Conservation (phyloP, 2,113 vertebrate genomes). For the Ictalurus punctatus region DNA sequence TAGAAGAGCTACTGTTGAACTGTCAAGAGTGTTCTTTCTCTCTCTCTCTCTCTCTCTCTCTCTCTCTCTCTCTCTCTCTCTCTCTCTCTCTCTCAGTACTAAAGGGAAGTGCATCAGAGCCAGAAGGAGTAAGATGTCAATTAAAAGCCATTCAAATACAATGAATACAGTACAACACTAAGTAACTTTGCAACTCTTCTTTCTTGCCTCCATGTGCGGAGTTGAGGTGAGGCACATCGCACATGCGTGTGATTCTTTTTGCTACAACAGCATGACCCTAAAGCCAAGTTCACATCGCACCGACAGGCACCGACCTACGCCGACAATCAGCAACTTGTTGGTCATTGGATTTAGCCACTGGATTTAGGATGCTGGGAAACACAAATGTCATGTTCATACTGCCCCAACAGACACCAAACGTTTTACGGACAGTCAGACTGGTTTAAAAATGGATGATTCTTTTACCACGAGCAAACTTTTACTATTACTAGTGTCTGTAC, state of each 20-base stretch:
- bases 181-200: not conserved
- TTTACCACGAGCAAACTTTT: too few relatives aligned
- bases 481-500: too few relatives aligned
- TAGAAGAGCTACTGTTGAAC: not conserved
- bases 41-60: slow-evolving; percentile 1
- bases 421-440: too few relatives aligned
- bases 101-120: not conserved
- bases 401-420: too few relatives aligned
- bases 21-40: not conserved
- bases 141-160: not conserved
- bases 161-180: not conserved
- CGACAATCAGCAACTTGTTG: too few relatives aligned
- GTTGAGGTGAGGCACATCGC: not conserved
- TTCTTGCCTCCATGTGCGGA: not conserved
- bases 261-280: not conserved
- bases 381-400: too few relatives aligned
- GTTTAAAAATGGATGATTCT: too few relatives aligned
- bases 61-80: not conserved
- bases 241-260: not conserved
- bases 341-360: too few relatives aligned
- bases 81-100: not conserved
- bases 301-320: too few relatives aligned
- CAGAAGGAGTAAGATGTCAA: not conserved
- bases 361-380: too few relatives aligned
- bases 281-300: too few relatives aligned